Percentiles rank a stretch among this genome's conserved stretches.
These are phyloP conservation scores for Papilio dardanus DNA, from an alignment of 1,140 invertebrate genomes.

Conservation along the genomic window DNA sequence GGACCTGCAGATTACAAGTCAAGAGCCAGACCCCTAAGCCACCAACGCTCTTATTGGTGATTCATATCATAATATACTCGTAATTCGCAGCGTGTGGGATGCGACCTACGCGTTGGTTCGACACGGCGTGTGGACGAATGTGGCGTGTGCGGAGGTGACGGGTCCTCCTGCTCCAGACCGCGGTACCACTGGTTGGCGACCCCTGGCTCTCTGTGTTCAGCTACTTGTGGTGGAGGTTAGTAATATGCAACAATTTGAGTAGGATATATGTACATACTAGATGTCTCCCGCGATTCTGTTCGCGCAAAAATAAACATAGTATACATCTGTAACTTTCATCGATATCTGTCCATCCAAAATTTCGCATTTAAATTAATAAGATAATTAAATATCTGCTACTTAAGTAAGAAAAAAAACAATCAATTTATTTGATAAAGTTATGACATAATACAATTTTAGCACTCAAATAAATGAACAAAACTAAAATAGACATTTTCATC, in stretches of 20 bases:
- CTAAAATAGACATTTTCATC: background rate
- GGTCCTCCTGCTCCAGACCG: slow-evolving; percentile 89
- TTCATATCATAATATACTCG: slow-evolving; percentile 30
- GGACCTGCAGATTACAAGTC: too few species aligned
- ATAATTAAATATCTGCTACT: too few species aligned
- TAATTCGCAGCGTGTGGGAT: slow-evolving; percentile 91
- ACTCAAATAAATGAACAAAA: background rate
- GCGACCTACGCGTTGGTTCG: slow-evolving; percentile 93
- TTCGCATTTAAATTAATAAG: too few species aligned
- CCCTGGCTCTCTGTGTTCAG: slow-evolving; percentile 91
- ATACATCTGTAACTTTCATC: too few species aligned
- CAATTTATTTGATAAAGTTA: too few species aligned
- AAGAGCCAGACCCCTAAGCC: too few species aligned
- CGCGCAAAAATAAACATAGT: too few species aligned
- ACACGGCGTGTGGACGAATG: slow-evolving; percentile 92
- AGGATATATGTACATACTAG: too few species aligned
- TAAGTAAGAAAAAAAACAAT: too few species aligned
- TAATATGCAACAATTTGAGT: background rate
- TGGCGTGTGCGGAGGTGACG: slow-evolving; percentile 95
- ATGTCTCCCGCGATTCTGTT: too few species aligned
- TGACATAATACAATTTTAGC: background rate
- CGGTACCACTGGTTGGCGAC: slow-evolving; percentile 93
- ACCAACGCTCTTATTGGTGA: too few species aligned
- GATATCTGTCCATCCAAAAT: too few species aligned
- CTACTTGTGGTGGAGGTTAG: slow-evolving; percentile 95